These are phyloP conservation scores for Bolborhynchus lineola DNA, from an alignment of 2,113 vertebrate genomes.

Conservation along the genomic window DNA sequence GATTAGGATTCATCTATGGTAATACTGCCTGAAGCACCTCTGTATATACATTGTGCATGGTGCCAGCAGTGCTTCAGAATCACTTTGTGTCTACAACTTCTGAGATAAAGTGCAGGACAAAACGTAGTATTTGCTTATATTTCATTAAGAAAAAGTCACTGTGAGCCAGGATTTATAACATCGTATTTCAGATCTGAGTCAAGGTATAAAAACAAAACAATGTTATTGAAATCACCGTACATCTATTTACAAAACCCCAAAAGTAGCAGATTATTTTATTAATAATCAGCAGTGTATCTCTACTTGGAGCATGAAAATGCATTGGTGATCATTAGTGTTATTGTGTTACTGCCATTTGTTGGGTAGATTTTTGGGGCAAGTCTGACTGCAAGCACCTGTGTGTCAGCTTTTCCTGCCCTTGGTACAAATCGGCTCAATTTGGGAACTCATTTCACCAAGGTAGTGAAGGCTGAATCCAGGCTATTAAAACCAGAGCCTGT, in stretches of 20 bases:
- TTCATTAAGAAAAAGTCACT: background rate
- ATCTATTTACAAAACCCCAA: background rate
- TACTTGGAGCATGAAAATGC: background rate
- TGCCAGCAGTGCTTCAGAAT: background rate
- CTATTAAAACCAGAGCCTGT: background rate
- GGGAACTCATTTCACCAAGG: background rate
- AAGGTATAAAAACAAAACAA: background rate
- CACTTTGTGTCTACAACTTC: background rate
- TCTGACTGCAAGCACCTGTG: accelerated
- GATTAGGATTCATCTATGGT: background rate
- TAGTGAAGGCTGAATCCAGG: background rate
- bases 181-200: background rate
- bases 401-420: background rate
- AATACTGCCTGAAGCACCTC: background rate
- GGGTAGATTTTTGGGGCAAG: background rate
- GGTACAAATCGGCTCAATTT: background rate
- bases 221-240: background rate
- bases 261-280: background rate
- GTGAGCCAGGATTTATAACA: background rate
- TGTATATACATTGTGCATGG: accelerated
- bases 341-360: background rate
- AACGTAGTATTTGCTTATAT: background rate
- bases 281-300: background rate
- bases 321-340: background rate
- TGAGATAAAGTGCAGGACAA: background rate